Percentiles rank a stretch among this genome's conserved stretches.
These are phyloP conservation scores for Philopotamus ludificatus DNA, from an alignment of 1,140 invertebrate genomes.

Conservation along the genomic window DNA sequence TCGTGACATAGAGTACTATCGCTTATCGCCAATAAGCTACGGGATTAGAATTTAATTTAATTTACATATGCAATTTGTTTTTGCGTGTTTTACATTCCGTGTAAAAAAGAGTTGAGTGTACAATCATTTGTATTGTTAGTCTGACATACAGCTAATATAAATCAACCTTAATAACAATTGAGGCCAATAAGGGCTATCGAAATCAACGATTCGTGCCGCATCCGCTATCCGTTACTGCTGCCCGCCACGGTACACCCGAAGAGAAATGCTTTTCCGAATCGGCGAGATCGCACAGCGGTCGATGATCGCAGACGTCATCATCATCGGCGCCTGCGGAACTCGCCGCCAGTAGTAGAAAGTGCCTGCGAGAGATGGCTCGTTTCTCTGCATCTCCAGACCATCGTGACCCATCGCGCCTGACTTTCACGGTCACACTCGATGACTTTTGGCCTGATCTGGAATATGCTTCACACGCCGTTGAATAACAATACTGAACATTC, in stretches of 20 bases:
- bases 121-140: no score
- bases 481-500: neutral
- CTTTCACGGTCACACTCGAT: neutral
- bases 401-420: neutral
- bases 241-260: neutral
- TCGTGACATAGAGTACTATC: no score
- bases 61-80: no score
- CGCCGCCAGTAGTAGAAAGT: neutral
- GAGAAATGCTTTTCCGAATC: constrained; percentile 20
- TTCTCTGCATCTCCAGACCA: neutral
- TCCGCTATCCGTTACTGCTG: no score
- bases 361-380: neutral
- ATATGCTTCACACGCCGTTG: neutral
- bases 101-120: no score
- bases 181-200: no score
- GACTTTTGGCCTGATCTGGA: neutral
- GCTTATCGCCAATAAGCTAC: no score
- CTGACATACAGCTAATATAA: no score
- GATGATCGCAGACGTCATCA: constrained; percentile 1
- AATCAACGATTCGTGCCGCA: no score
- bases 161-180: no score
- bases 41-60: no score
- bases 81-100: no score
- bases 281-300: constrained; percentile 3
- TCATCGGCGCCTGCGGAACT: neutral